These are phyloP conservation scores for Ammodytes dubius DNA, from an alignment of 2,113 vertebrate species.

Conservation along the genomic window DNA sequence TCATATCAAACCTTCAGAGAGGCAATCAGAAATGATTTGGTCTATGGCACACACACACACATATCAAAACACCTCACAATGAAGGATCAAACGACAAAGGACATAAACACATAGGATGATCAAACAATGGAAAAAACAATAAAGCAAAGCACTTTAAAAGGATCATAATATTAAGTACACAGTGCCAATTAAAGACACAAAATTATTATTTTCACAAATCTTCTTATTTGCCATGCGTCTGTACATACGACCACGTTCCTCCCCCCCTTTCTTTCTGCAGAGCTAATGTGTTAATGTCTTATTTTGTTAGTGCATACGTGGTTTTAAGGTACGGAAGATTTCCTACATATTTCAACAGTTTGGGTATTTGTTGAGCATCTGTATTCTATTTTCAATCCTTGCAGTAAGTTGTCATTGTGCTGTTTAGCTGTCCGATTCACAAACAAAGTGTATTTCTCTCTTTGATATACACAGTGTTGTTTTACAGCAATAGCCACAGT, in stretches of 20 bases:
- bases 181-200: not conserved
- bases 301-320: not conserved
- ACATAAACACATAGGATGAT: slow-evolving; percentile 20
- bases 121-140: slow-evolving; percentile 6
- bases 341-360: not conserved
- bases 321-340: not conserved
- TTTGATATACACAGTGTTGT: slow-evolving; percentile 46
- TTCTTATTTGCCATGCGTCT: not conserved
- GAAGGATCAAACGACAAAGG: slow-evolving; percentile 16
- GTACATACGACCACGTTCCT: not conserved
- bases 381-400: not conserved
- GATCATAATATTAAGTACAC: not conserved
- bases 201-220: not conserved
- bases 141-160: slow-evolving; percentile 7
- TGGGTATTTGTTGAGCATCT: not conserved
- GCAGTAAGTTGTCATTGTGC: not conserved
- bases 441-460: not conserved
- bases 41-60: slow-evolving; percentile 3
- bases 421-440: slow-evolving; percentile 16
- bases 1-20: slow-evolving; percentile 17
- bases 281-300: not conserved
- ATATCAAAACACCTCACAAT: slow-evolving; percentile 11
- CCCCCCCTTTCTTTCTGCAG: not conserved
- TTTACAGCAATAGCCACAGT: slow-evolving; percentile 49
- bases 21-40: slow-evolving; percentile 31